Conservation (phyloP, 2,797 vertebrate species). For the Arrhamphus sclerolepis region DNA sequence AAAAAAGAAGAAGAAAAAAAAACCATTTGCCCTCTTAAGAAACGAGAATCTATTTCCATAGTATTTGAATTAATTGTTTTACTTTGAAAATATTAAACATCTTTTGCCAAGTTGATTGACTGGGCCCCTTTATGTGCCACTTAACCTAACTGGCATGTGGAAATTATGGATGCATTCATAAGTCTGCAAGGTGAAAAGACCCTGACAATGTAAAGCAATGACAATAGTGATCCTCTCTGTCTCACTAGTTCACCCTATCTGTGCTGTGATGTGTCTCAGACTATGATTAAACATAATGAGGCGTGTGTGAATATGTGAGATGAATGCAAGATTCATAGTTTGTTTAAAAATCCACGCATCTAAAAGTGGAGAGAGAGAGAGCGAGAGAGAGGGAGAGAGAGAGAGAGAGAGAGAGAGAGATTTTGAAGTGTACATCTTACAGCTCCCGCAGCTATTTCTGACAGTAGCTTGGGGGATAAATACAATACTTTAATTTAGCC, state of each 20-base stretch:
- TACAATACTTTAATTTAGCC: constrained; percentile 34
- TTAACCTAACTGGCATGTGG: constrained; percentile 20
- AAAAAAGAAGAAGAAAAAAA: too few relatives aligned
- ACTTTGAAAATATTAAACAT: too few relatives aligned
- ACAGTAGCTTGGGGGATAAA: constrained; percentile 44
- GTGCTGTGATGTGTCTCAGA: constrained; percentile 18
- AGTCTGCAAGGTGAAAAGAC: constrained; percentile 12
- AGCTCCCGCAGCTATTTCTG: constrained; percentile 45
- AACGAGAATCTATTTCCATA: too few relatives aligned
- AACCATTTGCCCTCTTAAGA: too few relatives aligned
- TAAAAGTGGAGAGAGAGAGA: constrained; percentile 29
- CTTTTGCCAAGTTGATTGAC: too few relatives aligned
- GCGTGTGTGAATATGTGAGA: constrained; percentile 2
- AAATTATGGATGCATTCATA: constrained; percentile 6
- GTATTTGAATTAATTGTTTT: too few relatives aligned
- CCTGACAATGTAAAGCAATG: constrained; percentile 25
- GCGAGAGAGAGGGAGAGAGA: constrained; percentile 34
- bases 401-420: constrained; percentile 29
- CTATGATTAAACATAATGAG: constrained; percentile 46
- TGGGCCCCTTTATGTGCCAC: too few relatives aligned
- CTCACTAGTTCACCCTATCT: constrained; percentile 1
- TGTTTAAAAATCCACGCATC: constrained; percentile 19
- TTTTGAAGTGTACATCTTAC: constrained; percentile 45
- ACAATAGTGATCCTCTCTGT: constrained; percentile 7
- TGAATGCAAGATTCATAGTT: constrained; percentile 9